Evolutionary conservation across 2,113 vertebrate species (phyloP).

Genomic region (Zosterops hypoxanthus): DNA sequence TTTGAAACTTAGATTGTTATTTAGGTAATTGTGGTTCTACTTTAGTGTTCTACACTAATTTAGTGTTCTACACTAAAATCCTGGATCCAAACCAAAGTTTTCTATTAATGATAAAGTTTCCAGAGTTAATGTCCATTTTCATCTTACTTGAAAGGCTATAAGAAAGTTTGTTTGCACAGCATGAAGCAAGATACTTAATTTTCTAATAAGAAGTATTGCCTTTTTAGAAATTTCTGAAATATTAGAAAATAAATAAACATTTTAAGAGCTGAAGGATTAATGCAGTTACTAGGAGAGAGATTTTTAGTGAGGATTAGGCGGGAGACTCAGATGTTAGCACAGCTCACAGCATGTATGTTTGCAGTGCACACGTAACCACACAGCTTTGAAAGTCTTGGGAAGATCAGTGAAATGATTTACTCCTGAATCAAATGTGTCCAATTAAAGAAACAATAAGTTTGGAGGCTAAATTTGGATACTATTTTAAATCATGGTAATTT

Average conservation of each 20-base stretch:
- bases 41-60: rapidly evolving
- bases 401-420: not conserved
- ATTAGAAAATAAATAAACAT: not conserved
- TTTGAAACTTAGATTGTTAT: not conserved
- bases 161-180: not conserved
- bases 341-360: not conserved
- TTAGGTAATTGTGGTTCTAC: not conserved
- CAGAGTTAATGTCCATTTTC: rapidly evolving
- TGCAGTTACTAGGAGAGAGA: not conserved
- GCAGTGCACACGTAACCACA: not conserved
- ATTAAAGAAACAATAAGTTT: not conserved
- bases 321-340: not conserved
- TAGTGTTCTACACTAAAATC: rapidly evolving
- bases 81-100: not conserved
- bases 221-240: not conserved
- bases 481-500: not conserved
- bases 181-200: rapidly evolving
- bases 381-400: not conserved
- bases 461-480: not conserved
- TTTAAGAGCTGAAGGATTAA: not conserved
- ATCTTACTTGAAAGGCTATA: not conserved
- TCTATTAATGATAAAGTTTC: not conserved
- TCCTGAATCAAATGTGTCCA: not conserved
- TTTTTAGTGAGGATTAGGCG: not conserved
- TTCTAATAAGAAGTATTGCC: not conserved